A percentile compares a stretch with the other conserved stretches of the same genome.
These are phyloP conservation scores for Pygmarrhopalites habei DNA, from an alignment of 1,140 invertebrate genomes.

Conservation along the genomic window DNA sequence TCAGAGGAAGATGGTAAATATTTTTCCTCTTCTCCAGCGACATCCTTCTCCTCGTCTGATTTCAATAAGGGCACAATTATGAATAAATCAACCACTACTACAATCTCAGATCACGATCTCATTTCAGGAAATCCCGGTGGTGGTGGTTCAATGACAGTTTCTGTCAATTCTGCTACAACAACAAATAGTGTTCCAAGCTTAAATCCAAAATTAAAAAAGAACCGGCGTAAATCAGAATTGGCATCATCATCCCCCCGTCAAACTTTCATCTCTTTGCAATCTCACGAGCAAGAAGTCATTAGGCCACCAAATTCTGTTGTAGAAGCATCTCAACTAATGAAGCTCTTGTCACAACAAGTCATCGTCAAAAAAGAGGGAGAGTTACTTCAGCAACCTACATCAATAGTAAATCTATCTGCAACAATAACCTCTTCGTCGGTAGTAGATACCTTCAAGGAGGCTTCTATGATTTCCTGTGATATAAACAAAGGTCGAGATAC, in stretches of 20 bases:
- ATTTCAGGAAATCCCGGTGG: slow-evolving; percentile 23
- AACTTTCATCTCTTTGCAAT: neutral
- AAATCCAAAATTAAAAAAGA: slow-evolving; percentile 4
- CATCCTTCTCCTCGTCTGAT: neutral
- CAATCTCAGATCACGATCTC: slow-evolving; percentile 21
- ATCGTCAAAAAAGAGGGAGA: neutral
- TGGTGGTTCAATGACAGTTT: neutral
- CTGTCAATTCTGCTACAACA: slow-evolving; percentile 38
- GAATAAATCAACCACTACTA: slow-evolving; percentile 11
- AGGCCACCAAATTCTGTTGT: neutral
- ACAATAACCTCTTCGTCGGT: neutral
- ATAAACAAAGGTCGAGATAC: slow-evolving; percentile 15
- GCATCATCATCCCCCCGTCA: neutral
- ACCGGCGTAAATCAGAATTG: slow-evolving; percentile 19
- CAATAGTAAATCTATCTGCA: neutral
- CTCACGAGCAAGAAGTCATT: too few species aligned
- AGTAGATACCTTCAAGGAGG: neutral
- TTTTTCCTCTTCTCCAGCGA: neutral
- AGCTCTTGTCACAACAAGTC: slow-evolving; percentile 19
- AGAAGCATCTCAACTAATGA: slow-evolving; percentile 16
- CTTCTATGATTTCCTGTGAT: slow-evolving; percentile 18
- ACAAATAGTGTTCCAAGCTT: neutral
- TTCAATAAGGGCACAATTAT: slow-evolving; percentile 4
- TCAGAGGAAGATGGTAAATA: slow-evolving; percentile 10
- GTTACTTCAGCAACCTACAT: neutral